A percentile compares a stretch with the other conserved stretches of the same genome.
Evolutionary conservation across 2,888 invertebrate species (phyloP).

Genomic region (Oscheius sp.): DNA sequence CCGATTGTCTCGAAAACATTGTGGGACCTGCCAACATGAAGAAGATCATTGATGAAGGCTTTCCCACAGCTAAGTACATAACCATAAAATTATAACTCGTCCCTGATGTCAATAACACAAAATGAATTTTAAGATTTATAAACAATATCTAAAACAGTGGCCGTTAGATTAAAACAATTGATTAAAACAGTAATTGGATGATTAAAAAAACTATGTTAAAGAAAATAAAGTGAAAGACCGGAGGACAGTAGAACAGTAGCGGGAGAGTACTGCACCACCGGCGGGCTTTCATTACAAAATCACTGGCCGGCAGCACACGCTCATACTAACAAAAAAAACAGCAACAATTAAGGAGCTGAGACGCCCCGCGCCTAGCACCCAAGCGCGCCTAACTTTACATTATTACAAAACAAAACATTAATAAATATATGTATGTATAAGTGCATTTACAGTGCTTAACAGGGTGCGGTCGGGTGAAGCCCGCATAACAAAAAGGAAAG

Average conservation of each 20-base stretch:
- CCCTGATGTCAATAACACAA: not conserved
- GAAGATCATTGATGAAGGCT: not conserved
- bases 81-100: not conserved
- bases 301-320: slow-evolving; percentile 39
- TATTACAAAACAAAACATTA: slow-evolving; percentile 38
- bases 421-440: slow-evolving; percentile 38
- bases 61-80: not conserved
- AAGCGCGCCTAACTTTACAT: slow-evolving; percentile 40
- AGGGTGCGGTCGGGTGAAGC: slow-evolving; percentile 35
- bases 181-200: slow-evolving; percentile 12
- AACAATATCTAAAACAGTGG: slow-evolving; percentile 35
- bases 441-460: slow-evolving; percentile 43
- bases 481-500: slow-evolving; percentile 38
- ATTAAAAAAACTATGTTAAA: slow-evolving; percentile 31
- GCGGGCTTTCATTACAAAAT: slow-evolving; percentile 10
- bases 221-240: slow-evolving; percentile 31
- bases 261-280: slow-evolving; percentile 26
- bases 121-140: not conserved
- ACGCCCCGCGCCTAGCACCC: slow-evolving; percentile 38
- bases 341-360: slow-evolving; percentile 37
- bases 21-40: not conserved
- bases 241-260: slow-evolving; percentile 24
- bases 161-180: slow-evolving; percentile 31
- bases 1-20: not conserved
- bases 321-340: slow-evolving; percentile 35